phyloP scores from a whole-genome alignment of 2,797 vertebrate genomes.

The Gallinago stenura region DNA sequence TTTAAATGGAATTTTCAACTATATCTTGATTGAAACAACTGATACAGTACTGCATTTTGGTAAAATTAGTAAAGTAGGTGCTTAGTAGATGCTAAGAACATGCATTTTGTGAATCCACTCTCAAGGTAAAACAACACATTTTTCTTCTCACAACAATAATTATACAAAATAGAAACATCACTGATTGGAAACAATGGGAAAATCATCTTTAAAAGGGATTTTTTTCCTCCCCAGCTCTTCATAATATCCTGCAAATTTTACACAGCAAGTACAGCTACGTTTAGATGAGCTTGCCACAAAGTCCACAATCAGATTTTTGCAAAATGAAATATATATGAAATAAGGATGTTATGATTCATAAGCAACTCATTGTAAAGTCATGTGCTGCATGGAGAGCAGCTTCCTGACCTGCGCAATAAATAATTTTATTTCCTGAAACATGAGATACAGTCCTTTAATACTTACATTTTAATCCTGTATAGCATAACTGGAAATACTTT shows the following conservation, averaged over 20 bases:
- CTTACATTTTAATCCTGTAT: background rate
- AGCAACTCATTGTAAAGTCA: background rate
- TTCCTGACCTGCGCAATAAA: background rate
- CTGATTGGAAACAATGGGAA: background rate
- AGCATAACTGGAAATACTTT: background rate
- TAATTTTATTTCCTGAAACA: conserved; percentile 15
- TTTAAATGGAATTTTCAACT: conserved; percentile 9
- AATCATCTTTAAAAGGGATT: background rate
- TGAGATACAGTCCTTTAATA: background rate
- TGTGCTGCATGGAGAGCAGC: background rate
- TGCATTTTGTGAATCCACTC: background rate
- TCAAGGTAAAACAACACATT: background rate
- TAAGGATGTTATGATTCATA: conserved; percentile 4
- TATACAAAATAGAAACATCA: background rate
- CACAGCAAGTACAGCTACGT: background rate
- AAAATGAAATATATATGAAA: background rate
- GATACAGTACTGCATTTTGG: background rate
- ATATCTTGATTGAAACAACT: background rate
- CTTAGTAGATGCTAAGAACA: background rate
- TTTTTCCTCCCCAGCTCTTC: background rate
- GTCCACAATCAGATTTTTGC: background rate
- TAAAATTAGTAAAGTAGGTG: background rate
- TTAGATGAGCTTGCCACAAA: background rate
- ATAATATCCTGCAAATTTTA: background rate
- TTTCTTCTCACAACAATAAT: background rate